Conservation (phyloP, 1,140 invertebrate genomes). For the Ips typographus region DNA sequence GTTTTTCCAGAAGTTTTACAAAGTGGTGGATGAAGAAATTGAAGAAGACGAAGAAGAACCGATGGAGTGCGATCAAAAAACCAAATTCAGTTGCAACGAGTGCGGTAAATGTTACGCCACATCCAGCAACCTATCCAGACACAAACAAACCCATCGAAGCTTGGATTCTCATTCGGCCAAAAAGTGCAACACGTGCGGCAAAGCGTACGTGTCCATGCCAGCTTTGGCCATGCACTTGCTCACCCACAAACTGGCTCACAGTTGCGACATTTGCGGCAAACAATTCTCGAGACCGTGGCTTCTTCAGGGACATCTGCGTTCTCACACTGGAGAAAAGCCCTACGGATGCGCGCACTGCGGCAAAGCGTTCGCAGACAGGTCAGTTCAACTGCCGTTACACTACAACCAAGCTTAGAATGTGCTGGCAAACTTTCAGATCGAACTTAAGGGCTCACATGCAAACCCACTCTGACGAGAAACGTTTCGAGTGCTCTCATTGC, state of each 20-base stretch:
- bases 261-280: slow-evolving; percentile 92
- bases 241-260: slow-evolving; percentile 88
- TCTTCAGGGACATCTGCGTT: slow-evolving; percentile 93
- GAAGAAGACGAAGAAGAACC: slow-evolving; percentile 39
- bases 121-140: slow-evolving; percentile 92
- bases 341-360: slow-evolving; percentile 98
- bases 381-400: neutral
- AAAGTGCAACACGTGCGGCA: slow-evolving; percentile 91
- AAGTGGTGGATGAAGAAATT: slow-evolving; percentile 45
- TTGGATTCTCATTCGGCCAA: slow-evolving; percentile 91
- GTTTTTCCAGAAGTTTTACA: slow-evolving; percentile 47
- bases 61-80: slow-evolving; percentile 47
- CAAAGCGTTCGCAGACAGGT: slow-evolving; percentile 95
- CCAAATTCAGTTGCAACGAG: slow-evolving; percentile 86
- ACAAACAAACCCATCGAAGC: slow-evolving; percentile 95
- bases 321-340: slow-evolving; percentile 98
- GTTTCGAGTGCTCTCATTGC: slow-evolving; percentile 86
- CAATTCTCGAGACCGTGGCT: slow-evolving; percentile 97
- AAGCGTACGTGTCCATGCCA: slow-evolving; percentile 97
- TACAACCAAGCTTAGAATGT: neutral
- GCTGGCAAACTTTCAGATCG: slow-evolving; percentile 55
- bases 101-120: slow-evolving; percentile 97
- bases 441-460: slow-evolving; percentile 99
- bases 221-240: slow-evolving; percentile 96
- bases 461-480: slow-evolving; percentile 94